These are phyloP conservation scores for Potorous gilbertii DNA, from an alignment of 2,797 vertebrate species.

Conservation along the genomic window DNA sequence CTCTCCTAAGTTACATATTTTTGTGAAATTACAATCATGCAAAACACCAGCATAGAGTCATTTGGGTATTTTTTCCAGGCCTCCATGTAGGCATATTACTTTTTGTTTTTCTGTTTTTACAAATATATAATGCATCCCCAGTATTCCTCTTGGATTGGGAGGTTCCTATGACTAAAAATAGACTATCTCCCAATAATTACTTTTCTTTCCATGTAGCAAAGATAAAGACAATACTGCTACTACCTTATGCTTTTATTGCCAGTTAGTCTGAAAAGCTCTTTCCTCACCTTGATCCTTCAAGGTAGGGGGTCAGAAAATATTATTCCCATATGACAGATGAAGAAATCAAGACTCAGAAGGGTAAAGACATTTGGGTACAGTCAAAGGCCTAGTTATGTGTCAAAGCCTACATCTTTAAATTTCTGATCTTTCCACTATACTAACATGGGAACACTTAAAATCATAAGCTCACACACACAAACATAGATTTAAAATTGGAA, in stretches of 20 bases:
- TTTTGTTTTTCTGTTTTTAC: conserved; percentile 58
- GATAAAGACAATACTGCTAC: conserved; percentile 29
- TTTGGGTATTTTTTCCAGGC: conserved; percentile 64
- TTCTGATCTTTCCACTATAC: background rate
- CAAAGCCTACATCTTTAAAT: background rate
- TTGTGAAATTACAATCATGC: conserved; percentile 75
- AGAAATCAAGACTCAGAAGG: background rate
- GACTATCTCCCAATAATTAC: conserved; percentile 74
- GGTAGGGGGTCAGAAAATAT: background rate
- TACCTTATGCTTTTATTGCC: background rate
- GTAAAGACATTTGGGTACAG: background rate
- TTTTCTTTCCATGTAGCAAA: conserved; percentile 66
- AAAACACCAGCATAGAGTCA: conserved; percentile 67
- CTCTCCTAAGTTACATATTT: conserved; percentile 69
- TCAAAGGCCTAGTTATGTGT: background rate
- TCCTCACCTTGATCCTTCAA: background rate
- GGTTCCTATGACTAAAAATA: conserved; percentile 73
- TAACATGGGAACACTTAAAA: background rate
- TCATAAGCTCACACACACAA: background rate
- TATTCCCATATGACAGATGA: background rate
- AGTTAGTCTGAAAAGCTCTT: background rate
- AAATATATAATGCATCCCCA: conserved; percentile 77
- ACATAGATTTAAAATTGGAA: background rate
- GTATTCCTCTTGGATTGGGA: conserved; percentile 81
- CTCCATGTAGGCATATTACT: conserved; percentile 62